phyloP scores from a whole-genome alignment of 2,888 invertebrate species.

The Phalera bucephala region DNA sequence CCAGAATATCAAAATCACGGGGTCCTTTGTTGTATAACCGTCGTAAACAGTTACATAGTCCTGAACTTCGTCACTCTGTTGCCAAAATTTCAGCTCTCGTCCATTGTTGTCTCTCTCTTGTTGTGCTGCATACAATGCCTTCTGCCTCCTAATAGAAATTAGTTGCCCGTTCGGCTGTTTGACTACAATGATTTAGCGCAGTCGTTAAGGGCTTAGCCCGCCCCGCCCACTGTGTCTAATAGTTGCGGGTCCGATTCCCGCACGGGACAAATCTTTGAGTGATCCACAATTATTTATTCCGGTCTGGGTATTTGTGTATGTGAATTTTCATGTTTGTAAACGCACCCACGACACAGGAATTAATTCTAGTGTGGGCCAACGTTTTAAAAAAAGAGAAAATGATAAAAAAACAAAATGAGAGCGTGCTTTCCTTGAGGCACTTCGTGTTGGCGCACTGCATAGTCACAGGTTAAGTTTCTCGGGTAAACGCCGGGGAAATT shows the following conservation, averaged over 20 bases:
- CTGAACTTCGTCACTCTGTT: conserved; percentile 93
- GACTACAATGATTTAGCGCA: too few species aligned
- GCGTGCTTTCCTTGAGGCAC: conserved; percentile 94
- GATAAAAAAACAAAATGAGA: too few species aligned
- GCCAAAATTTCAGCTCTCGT: conserved; percentile 87
- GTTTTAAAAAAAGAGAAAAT: too few species aligned
- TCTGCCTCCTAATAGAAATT: conserved; percentile 91
- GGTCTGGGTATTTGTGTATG: too few species aligned
- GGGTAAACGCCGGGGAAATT: conserved; percentile 97
- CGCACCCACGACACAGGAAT: too few species aligned
- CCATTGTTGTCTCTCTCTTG: conserved; percentile 83
- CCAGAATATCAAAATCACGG: conserved; percentile 95
- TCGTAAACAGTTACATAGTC: conserved; percentile 95
- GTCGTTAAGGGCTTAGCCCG: too few species aligned
- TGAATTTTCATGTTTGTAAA: too few species aligned
- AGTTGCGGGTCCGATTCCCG: too few species aligned
- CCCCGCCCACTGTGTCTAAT: too few species aligned
- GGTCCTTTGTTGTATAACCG: conserved; percentile 93
- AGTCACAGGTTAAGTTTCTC: conserved; percentile 96
- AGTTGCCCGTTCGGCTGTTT: conserved; percentile 93
- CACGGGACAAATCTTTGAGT: too few species aligned
- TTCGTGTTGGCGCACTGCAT: conserved; percentile 93
- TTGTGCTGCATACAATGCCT: conserved; percentile 84
- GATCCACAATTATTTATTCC: too few species aligned
- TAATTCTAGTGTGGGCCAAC: too few species aligned